phyloP scores from a whole-genome alignment of 2,888 invertebrate species.

The Auanema sp. region DNA sequence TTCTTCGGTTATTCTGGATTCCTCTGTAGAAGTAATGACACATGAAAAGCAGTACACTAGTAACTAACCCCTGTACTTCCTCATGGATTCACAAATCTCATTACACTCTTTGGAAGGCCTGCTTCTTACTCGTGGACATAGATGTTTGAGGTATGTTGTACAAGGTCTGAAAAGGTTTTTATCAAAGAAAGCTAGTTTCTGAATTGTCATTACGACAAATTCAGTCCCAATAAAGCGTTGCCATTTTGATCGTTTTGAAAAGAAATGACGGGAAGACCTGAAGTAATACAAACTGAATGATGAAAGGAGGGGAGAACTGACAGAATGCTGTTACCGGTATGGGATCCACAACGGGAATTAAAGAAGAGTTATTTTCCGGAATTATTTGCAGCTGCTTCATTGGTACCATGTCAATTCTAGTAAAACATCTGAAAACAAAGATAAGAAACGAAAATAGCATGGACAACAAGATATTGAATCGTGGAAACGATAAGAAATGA shows the following conservation, averaged over 20 bases:
- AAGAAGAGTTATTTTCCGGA: background rate
- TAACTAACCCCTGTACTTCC: background rate
- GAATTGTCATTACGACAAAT: conserved; percentile 24
- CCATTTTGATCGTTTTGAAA: conserved; percentile 34
- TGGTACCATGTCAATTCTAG: too few relatives aligned
- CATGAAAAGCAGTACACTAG: background rate
- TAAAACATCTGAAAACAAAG: too few relatives aligned
- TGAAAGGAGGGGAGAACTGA: background rate
- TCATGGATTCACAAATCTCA: conserved; percentile 3
- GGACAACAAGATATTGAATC: too few relatives aligned
- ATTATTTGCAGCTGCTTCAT: too few relatives aligned
- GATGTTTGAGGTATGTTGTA: background rate
- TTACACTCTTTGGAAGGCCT: conserved; percentile 2
- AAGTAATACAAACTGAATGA: conserved; percentile 5
- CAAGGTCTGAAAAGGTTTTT: background rate
- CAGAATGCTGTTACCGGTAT: too few relatives aligned
- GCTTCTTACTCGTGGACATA: background rate
- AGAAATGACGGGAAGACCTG: conserved; percentile 38
- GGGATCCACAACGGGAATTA: background rate
- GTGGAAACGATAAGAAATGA: too few relatives aligned
- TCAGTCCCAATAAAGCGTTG: conserved; percentile 31
- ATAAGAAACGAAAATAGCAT: too few relatives aligned
- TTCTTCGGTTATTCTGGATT: background rate
- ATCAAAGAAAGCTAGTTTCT: background rate
- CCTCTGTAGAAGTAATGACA: conserved; percentile 11